Evolutionary conservation across 2,113 vertebrate species (phyloP).

Genomic region (Pseudorhombus dupliciocellatus): DNA sequence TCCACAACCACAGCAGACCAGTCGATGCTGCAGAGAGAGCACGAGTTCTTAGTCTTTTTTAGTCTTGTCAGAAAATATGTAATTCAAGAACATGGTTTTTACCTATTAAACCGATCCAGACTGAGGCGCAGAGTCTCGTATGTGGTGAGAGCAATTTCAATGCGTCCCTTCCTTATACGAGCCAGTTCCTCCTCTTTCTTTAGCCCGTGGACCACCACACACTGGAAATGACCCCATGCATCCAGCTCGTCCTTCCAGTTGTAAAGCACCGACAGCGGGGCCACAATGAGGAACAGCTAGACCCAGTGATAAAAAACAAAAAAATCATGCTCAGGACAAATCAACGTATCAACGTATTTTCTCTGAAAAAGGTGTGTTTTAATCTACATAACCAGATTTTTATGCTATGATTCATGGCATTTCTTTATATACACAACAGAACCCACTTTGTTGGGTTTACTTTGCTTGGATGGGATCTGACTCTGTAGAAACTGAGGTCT

Average conservation of each 20-base stretch:
- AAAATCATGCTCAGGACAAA: slow-evolving; percentile 18
- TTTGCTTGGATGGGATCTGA: slow-evolving; percentile 75
- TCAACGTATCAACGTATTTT: background rate
- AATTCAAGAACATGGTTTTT: slow-evolving; percentile 1
- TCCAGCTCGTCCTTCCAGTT: slow-evolving; percentile 98
- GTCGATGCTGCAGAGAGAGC: slow-evolving; percentile 78
- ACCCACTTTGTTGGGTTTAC: slow-evolving; percentile 84
- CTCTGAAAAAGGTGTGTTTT: background rate
- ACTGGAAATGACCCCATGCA: slow-evolving; percentile 94
- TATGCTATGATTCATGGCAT: background rate
- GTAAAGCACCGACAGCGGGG: slow-evolving; percentile 94
- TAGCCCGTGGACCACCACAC: slow-evolving; percentile 87
- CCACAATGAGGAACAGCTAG: slow-evolving; percentile 93
- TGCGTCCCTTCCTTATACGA: slow-evolving; percentile 89
- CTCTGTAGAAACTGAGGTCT: slow-evolving; percentile 91
- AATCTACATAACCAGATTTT: no score
- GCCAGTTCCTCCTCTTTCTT: slow-evolving; percentile 88
- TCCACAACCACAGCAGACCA: slow-evolving; percentile 96
- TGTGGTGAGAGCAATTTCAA: slow-evolving; percentile 91
- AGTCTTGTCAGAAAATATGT: background rate
- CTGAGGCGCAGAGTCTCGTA: slow-evolving; percentile 90
- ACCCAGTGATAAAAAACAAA: slow-evolving; percentile 29
- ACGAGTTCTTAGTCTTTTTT: background rate
- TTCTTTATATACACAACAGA: background rate
- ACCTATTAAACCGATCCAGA: slow-evolving; percentile 93